A percentile compares a stretch with the other conserved stretches of the same genome.
These are phyloP conservation scores for Lasioglossum marginatum DNA, from an alignment of 2,888 invertebrate species.

Conservation along the genomic window DNA sequence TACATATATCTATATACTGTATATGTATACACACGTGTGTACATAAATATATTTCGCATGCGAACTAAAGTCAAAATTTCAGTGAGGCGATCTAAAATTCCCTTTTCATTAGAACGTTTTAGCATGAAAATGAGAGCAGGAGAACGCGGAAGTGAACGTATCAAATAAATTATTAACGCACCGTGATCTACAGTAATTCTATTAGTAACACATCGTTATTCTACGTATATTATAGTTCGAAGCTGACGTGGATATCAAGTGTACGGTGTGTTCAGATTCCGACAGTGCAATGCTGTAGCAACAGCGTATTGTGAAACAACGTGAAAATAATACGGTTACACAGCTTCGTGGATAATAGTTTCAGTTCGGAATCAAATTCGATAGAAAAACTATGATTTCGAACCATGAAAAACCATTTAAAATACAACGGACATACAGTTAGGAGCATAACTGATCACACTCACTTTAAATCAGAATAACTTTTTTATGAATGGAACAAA, in stretches of 20 bases:
- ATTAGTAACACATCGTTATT: neutral
- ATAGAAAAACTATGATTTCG: neutral
- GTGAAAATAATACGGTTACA: neutral
- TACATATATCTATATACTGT: neutral
- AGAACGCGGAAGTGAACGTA: neutral
- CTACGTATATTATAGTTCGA: neutral
- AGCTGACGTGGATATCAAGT: neutral
- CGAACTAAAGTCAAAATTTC: neutral
- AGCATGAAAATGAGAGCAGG: neutral
- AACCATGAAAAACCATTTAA: no score
- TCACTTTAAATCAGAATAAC: no score
- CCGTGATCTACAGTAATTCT: neutral
- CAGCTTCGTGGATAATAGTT: neutral
- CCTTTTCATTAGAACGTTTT: conserved; percentile 13
- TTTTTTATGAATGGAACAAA: no score
- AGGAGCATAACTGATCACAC: no score
- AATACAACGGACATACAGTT: no score
- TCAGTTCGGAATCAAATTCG: neutral
- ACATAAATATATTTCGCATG: neutral
- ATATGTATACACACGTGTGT: neutral
- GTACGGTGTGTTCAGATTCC: neutral
- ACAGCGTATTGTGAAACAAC: neutral
- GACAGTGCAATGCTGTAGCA: neutral
- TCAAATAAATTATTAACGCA: neutral
- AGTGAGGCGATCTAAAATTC: conserved; percentile 5